A percentile compares a stretch with the other conserved stretches of the same genome.
Evolutionary conservation across 1,140 invertebrate genomes (phyloP).

Genomic region (Procambarus clarkii): DNA sequence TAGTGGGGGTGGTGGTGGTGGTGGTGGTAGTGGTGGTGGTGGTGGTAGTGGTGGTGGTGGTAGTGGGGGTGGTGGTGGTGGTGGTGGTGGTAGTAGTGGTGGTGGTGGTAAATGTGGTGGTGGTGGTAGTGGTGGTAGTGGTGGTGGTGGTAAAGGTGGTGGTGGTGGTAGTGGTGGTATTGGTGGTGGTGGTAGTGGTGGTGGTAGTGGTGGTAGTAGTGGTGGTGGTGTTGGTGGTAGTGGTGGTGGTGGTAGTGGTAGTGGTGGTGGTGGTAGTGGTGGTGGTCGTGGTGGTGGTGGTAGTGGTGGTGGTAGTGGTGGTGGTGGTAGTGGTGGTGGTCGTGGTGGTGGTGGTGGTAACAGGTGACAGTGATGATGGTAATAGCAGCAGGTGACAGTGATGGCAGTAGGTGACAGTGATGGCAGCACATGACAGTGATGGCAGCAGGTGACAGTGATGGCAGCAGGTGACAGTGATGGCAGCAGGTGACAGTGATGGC

Average conservation of each 20-base stretch:
- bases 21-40: not conserved
- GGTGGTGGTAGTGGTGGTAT: not conserved
- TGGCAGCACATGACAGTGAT: too few relatives aligned
- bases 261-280: not conserved
- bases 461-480: too few relatives aligned
- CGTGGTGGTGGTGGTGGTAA: not conserved
- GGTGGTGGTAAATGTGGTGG: too few relatives aligned
- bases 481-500: too few relatives aligned
- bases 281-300: not conserved
- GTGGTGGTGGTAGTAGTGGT: slow-evolving; percentile 16
- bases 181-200: too few relatives aligned
- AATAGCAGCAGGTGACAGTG: too few relatives aligned
- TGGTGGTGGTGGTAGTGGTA: slow-evolving; percentile 5
- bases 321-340: slow-evolving; percentile 20
- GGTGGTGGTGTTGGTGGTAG: slow-evolving; percentile 17
- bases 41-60: not conserved
- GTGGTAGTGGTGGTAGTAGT: too few relatives aligned
- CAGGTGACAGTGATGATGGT: too few relatives aligned
- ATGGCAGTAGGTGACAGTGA: too few relatives aligned
- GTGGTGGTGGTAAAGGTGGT: slow-evolving; percentile 4
- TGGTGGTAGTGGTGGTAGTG: not conserved
- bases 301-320: not conserved
- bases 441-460: too few relatives aligned
- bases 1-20: not conserved
- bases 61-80: not conserved